Evolutionary conservation across 1,140 invertebrate genomes (phyloP).

Genomic region (Atta colombica): DNA sequence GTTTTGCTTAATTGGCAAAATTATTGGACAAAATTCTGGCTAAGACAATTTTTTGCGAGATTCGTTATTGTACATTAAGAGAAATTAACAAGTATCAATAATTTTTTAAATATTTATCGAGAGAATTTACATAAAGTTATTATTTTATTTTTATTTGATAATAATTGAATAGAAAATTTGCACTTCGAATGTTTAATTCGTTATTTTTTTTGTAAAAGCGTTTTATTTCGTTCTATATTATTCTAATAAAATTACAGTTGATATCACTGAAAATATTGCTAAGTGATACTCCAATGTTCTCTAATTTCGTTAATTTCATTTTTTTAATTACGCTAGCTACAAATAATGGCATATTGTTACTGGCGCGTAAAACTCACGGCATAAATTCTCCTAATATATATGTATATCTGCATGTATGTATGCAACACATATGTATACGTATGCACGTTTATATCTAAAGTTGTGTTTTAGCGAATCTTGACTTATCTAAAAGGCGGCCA

Average conservation of each 20-base stretch:
- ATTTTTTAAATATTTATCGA: slow-evolving; percentile 2
- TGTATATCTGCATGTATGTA: slow-evolving; percentile 57
- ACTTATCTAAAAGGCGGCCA: slow-evolving; percentile 48
- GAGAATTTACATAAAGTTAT: not conserved
- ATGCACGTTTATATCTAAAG: slow-evolving; percentile 58
- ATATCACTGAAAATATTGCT: slow-evolving; percentile 14
- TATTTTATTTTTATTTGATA: not conserved
- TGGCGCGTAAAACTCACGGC: slow-evolving; percentile 44
- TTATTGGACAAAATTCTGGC: not conserved
- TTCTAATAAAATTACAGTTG: not conserved
- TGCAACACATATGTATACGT: slow-evolving; percentile 46
- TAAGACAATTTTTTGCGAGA: not conserved
- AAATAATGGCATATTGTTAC: slow-evolving; percentile 57
- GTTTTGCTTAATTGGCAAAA: not conserved
- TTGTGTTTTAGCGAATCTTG: slow-evolving; percentile 41
- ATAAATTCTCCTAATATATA: slow-evolving; percentile 65
- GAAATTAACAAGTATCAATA: not conserved
- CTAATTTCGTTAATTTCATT: not conserved
- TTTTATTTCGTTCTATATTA: not conserved
- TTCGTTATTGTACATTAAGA: not conserved
- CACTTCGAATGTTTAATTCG: not conserved
- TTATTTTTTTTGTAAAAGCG: not conserved
- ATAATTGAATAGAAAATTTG: not conserved
- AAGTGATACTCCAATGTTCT: slow-evolving; percentile 1
- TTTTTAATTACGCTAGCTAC: not conserved